Evolutionary conservation across 2,113 vertebrate species (phyloP).

Genomic region (Tragelaphus buxtoni): DNA sequence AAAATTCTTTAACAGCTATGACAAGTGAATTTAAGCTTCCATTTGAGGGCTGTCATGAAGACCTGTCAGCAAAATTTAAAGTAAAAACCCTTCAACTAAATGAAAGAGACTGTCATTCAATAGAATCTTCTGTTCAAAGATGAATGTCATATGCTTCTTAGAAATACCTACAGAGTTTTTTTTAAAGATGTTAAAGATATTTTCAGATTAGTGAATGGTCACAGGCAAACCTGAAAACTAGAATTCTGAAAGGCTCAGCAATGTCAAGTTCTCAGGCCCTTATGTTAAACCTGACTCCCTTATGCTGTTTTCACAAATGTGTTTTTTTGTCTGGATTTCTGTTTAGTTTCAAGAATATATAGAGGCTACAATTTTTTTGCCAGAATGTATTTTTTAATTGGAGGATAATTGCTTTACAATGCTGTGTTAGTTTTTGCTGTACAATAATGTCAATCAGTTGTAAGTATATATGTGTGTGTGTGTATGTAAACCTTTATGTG

Average conservation of each 20-base stretch:
- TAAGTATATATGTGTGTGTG: neutral
- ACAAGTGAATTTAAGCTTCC: conserved; percentile 47
- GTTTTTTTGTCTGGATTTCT: neutral
- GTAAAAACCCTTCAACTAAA: conserved; percentile 10
- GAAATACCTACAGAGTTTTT: conserved; percentile 46
- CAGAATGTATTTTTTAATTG: neutral
- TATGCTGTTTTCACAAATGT: conserved; percentile 19
- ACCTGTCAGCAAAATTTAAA: conserved; percentile 47
- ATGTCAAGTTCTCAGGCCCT: conserved; percentile 36
- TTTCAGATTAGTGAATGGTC: conserved; percentile 68
- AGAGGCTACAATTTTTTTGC: neutral
- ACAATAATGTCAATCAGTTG: neutral
- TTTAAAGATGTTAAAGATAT: conserved; percentile 58
- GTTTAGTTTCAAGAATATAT: neutral
- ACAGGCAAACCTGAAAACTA: conserved; percentile 44
- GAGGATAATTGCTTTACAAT: neutral
- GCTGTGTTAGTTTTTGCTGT: neutral
- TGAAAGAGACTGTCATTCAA: conserved; percentile 44
- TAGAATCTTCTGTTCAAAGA: conserved; percentile 49
- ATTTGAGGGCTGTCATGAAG: conserved; percentile 35
- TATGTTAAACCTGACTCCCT: conserved; percentile 2
- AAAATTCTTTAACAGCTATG: conserved; percentile 10
- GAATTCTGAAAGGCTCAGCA: neutral
- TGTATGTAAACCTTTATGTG: neutral
- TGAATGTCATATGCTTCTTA: conserved; percentile 34